Evolutionary conservation across 2,888 invertebrate species (phyloP), one percentile per base, ranked within the genome.

Genomic region (Clusia tigrina): DNA sequence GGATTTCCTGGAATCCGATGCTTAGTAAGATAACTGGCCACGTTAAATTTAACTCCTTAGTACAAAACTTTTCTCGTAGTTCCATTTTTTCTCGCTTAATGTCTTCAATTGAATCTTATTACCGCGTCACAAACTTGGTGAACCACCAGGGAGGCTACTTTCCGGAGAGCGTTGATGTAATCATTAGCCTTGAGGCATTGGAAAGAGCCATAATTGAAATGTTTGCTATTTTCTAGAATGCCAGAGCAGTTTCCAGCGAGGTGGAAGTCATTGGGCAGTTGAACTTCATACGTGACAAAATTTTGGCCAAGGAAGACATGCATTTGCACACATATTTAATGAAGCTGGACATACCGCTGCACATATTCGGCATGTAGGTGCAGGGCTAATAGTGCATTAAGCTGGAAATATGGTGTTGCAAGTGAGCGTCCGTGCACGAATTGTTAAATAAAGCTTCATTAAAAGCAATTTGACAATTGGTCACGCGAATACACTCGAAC

Each of bases 321-420:
- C 87, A 87, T 67, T 82, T 91, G 46, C 89, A 84, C 70, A 85
- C 85, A 65, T 91, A 92, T 84, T 84, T 94, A 56, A 85, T 87
- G 51, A 85, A 87, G 56, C 85, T 91, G 73, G 91, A 92, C 74
- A 92, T 94, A 73, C 89, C 92, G n/a, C 87, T 94, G 77, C 92
- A 93, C 73, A 86, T 94, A 38, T 94, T 93, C 81, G 94, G 94
- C 78, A 93, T 94, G 93, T 93, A 81, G 86, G 89, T n/a, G 86
- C 62, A 3, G 22, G 52, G 12, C 1, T 23, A 54, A 25, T 3
- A 15, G n/a, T 2, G 17, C 2, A 25, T 24, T 24, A 22, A 17
- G 37, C 24, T n/a, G n/a, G n/a, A 54, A 48, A 48, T 48, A 18
- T 9, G 23, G 9, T 20, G 6, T 1, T 48, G 12, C 48, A 10